Evolutionary conservation across 2,797 vertebrate genomes (phyloP).

Genomic region (Sebastes itinus): DNA sequence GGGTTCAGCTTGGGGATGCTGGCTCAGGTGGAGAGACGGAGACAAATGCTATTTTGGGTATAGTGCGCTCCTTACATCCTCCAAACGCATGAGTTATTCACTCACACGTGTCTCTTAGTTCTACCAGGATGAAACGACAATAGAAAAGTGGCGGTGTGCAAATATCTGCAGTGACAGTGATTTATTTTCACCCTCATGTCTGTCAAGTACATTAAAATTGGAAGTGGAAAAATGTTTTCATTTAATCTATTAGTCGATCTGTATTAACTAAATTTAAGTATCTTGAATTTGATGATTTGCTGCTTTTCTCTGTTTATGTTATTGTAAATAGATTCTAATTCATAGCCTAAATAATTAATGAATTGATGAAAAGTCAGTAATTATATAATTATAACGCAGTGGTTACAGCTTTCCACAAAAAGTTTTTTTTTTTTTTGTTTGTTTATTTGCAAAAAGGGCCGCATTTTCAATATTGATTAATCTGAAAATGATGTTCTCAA

Average conservation of each 20-base stretch:
- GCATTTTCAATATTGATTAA: neutral
- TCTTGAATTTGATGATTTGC: neutral
- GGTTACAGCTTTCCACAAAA: neutral
- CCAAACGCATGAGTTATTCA: conserved; percentile 63
- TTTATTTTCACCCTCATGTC: neutral
- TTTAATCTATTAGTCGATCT: neutral
- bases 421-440: neutral
- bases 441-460: neutral
- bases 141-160: conserved; percentile 7
- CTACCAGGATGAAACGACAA: conserved; percentile 42
- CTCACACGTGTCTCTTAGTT: conserved; percentile 38
- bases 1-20: conserved; percentile 66
- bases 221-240: neutral
- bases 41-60: conserved; percentile 71
- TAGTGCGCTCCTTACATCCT: conserved; percentile 40
- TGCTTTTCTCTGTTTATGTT: neutral
- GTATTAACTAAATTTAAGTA: too few relatives aligned
- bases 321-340: neutral
- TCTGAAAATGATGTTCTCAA: neutral
- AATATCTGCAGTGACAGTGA: conserved; percentile 9
- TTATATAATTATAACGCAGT: neutral
- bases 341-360: neutral
- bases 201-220: neutral
- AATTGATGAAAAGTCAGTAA: neutral
- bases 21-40: conserved; percentile 72